Base-by-base conservation (phyloP, 2,888 invertebrate genomes). In the Arenicola marina region DNA sequence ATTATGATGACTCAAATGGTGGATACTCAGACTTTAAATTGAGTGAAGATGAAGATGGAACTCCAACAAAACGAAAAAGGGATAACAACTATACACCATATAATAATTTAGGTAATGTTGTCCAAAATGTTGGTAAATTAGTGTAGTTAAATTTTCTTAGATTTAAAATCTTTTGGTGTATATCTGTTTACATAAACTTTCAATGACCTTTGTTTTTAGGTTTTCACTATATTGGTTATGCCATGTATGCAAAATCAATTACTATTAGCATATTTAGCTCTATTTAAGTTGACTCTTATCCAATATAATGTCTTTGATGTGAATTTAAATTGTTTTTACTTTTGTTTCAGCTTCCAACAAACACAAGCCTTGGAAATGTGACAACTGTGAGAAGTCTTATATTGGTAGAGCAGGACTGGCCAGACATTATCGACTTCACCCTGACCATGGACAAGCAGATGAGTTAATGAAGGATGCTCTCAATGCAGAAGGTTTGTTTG, bases 361-460 rank as follows among this genome's bases (percentile, higher is more conserved):
- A 51, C 77, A 77, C 26, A 80, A 76, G 69, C 80, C 77, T 34
- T 88, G 86, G 73, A 84, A 86, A 38, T 89, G 89, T 77, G 87
- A 87, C 1, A 87, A 86, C n/a, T 89, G 89, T 78, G 85, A 86
- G 58, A 89, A 89, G 76, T 86, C 87, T 21, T 89, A 89, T 77
- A 81, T 89, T 57, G 89, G 89, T 4, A 84, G 86, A 70, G 86
- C 84, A 33, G 86, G 87, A 57, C 86, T 89, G 83, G 84, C 87
- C 26, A 82, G 87, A 61, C 90, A 90, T 78, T 87, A 88, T 67
- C 84, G 87, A 69, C 85, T 88, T 71, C 85, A 87, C 78, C 89
- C 89, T 1, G 86, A 86, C 62, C 89, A 89, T 76, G 87, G 88
- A 4, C 21, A 29, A 53, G 32, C 21, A 11, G 53, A 53, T 53